phyloP scores from a whole-genome alignment of 23 tunicate species.

The Ascidia mentula region DNA sequence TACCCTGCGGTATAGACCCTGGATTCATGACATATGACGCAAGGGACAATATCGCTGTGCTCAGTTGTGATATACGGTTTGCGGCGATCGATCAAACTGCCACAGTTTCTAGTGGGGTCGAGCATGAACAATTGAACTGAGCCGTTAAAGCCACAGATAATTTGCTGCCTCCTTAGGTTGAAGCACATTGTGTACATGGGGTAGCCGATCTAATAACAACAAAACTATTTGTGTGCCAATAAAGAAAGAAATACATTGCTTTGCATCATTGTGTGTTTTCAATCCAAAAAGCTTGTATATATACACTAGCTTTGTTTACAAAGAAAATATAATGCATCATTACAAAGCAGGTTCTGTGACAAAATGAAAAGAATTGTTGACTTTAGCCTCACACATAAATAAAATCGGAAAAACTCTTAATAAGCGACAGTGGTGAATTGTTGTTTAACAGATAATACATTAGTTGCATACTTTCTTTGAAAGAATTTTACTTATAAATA shows the following conservation, averaged over 20 bases:
- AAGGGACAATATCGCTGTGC: constrained; percentile 81
- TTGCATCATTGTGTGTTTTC: too few species aligned
- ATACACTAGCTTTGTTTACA: too few species aligned
- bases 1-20: constrained; percentile 94
- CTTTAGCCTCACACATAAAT: too few species aligned
- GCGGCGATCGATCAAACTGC: constrained; percentile 42
- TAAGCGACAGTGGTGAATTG: too few species aligned
- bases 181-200: constrained; percentile 69
- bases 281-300: too few species aligned
- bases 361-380: too few species aligned
- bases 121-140: constrained; percentile 46
- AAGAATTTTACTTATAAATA: too few species aligned
- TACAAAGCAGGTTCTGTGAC: not conserved
- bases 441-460: too few species aligned
- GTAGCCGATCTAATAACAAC: constrained; percentile 38
- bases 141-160: constrained; percentile 72
- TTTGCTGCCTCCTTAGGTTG: constrained; percentile 70
- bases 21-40: constrained; percentile 83
- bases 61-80: constrained; percentile 58
- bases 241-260: not conserved
- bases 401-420: too few species aligned
- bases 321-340: not conserved
- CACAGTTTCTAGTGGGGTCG: constrained; percentile 44
- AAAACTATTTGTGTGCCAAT: not conserved
- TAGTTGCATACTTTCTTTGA: too few species aligned